These are phyloP conservation scores for Sebastes taczanowskii DNA, from an alignment of 2,797 vertebrate genomes.

Conservation along the genomic window DNA sequence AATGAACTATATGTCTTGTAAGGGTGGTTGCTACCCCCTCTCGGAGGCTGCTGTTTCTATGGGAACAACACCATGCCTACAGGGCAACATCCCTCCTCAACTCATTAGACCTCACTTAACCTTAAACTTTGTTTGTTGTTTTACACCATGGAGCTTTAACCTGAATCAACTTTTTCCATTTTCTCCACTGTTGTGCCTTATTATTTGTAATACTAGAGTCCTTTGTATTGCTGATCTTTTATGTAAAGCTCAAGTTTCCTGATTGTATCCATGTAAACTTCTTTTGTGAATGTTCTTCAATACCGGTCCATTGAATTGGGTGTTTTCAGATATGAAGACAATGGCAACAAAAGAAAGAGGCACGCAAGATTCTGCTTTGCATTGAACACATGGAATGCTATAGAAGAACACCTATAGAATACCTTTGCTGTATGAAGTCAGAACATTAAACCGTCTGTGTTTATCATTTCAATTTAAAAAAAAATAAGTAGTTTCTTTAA, in stretches of 20 bases:
- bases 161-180: too few relatives aligned
- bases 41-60: not conserved
- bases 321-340: constrained; percentile 18
- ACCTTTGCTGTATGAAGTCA: not conserved
- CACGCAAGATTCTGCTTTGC: not conserved
- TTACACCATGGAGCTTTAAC: too few relatives aligned
- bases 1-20: not conserved
- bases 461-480: not conserved
- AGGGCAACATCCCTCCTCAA: not conserved
- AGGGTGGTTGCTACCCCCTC: not conserved
- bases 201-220: not conserved
- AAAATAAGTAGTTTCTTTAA: not conserved
- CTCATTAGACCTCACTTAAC: not conserved
- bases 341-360: not conserved
- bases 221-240: not conserved
- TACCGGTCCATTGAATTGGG: not conserved
- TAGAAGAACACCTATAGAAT: not conserved
- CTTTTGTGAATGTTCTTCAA: constrained; percentile 9
- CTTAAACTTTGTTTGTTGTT: too few relatives aligned
- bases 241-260: constrained; percentile 35
- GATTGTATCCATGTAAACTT: not conserved
- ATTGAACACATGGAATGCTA: constrained; percentile 26
- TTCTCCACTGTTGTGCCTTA: not conserved
- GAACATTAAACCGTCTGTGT: not conserved
- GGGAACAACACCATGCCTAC: not conserved